These are phyloP conservation scores for Melanaphis sacchari DNA, from an alignment of 1,140 invertebrate species.

Conservation along the genomic window DNA sequence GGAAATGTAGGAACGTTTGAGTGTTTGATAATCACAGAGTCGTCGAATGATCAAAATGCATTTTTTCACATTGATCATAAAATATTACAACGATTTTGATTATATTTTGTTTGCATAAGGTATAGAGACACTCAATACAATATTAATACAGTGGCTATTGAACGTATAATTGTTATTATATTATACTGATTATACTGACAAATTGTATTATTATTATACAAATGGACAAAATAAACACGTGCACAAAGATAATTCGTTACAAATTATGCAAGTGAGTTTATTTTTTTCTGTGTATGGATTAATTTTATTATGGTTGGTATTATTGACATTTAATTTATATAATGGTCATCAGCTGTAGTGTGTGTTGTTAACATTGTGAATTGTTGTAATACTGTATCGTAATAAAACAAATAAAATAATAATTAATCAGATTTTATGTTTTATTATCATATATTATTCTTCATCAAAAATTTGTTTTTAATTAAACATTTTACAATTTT, in stretches of 20 bases:
- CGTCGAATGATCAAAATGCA: neutral
- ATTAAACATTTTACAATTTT: neutral
- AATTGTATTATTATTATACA: neutral
- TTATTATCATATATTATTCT: conserved; percentile 30
- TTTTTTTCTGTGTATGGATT: neutral
- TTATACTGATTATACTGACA: too few species aligned
- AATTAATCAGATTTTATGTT: conserved; percentile 8
- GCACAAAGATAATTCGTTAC: neutral
- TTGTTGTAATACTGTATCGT: too few species aligned
- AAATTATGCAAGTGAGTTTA: neutral
- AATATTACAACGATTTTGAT: neutral
- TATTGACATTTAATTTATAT: neutral
- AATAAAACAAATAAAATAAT: neutral
- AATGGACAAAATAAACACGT: neutral
- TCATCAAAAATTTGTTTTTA: neutral
- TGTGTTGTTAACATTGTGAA: neutral
- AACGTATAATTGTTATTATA: neutral
- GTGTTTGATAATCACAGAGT: neutral
- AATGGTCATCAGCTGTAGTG: neutral
- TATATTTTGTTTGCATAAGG: too few species aligned
- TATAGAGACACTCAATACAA: neutral
- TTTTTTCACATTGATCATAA: neutral
- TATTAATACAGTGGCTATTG: neutral
- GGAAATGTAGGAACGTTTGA: neutral
- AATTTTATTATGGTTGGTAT: neutral